Base-by-base conservation (phyloP, 2,797 vertebrate genomes). In the Xenopus petersii region DNA sequence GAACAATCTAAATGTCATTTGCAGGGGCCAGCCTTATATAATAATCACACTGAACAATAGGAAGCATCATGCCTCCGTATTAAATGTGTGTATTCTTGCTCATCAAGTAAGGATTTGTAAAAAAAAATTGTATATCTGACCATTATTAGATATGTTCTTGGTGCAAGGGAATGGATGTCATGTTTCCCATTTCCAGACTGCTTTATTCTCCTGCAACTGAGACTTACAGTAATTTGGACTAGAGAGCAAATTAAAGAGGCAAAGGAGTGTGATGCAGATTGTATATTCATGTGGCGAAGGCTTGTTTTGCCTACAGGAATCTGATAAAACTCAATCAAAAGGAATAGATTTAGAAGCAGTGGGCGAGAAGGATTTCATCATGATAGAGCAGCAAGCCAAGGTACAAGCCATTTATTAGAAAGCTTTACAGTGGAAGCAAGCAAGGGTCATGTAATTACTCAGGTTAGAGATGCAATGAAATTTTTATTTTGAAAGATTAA, bases 321-420 rank as follows among this genome's bases (percentile, higher is more conserved):
- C 58, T 11, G 21, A 60, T 60, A 21, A 60, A 60, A 60, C 58
- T 24, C 24, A 26, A 60, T 24, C 58, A 60, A 26, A 60, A 26
- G 26, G 58, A 60, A 26, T 26, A 60, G 58, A 26, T 26, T 60
- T 26, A 11, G 10, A 24, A 60, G 58, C 58, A 24, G 58, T 60
- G 58, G 58, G 58, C 10, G 58, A 60, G 58, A 60, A 60, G 24
- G 17, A 60, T 60, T 60, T 60, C 58, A 60, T 60, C 58, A 60
- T 26, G 58, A 60, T 15, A 60, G 24, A 24, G 58, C 58, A 60
- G 58, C 21, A 13, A 17, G 58, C 24, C 24, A 24, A 60, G 58
- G 24, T 26, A 13, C 9, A 60, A 24, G 58, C 2, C 24, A 11
- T 60, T 60, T 17, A 9, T 26, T 9, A 60, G 21, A 24, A 24